Conservation (phyloP, 2,888 invertebrate genomes). For the Bimastos eiseni region DNA sequence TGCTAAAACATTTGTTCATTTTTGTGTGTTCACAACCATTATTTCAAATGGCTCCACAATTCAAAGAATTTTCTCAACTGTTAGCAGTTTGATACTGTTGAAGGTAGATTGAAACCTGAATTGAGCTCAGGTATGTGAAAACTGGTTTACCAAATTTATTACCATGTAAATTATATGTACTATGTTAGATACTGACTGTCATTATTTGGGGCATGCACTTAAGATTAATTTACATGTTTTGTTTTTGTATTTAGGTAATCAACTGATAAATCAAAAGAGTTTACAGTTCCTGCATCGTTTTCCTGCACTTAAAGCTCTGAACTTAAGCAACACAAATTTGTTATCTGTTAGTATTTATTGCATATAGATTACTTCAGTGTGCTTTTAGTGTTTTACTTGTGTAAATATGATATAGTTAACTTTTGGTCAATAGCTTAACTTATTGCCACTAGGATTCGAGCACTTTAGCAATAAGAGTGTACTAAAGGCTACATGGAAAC, state of each 20-base stretch:
- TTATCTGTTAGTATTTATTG: background rate
- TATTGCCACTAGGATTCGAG: background rate
- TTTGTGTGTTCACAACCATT: background rate
- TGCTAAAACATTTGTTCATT: background rate
- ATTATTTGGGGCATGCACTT: background rate
- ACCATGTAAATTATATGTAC: background rate
- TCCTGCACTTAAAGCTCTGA: background rate
- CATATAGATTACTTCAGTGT: background rate
- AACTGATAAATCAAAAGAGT: background rate
- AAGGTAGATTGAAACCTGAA: background rate
- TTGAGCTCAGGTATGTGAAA: background rate
- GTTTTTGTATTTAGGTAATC: constrained; percentile 15
- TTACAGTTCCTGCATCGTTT: constrained; percentile 6
- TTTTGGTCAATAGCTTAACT: background rate
- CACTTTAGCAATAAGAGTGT: too few relatives aligned
- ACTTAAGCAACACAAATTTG: constrained; percentile 19
- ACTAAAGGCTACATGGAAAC: too few relatives aligned
- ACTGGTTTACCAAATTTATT: background rate
- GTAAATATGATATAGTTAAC: background rate
- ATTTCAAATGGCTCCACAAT: background rate
- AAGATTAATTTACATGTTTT: background rate
- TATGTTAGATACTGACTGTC: background rate
- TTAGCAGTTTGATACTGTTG: background rate
- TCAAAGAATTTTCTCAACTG: background rate
- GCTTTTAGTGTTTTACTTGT: background rate